Evolutionary conservation across 1,140 invertebrate genomes (phyloP).

Genomic region (Monomorium pharaonis): DNA sequence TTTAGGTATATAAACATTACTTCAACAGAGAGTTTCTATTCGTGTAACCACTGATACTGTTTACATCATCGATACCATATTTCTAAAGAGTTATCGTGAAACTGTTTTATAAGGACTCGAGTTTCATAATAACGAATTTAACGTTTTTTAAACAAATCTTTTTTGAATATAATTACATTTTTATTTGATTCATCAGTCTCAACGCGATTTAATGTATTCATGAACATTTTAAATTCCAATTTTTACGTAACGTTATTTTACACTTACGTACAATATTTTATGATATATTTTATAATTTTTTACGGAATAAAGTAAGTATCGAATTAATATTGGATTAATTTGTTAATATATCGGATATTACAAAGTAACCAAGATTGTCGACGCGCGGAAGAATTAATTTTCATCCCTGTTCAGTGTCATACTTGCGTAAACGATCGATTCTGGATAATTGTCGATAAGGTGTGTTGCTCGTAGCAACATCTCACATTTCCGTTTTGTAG

Average conservation of each 20-base stretch:
- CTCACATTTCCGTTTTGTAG: neutral
- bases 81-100: neutral
- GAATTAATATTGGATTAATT: slow-evolving; percentile 3
- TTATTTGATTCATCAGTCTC: neutral
- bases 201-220: neutral
- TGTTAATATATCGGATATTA: slow-evolving; percentile 19
- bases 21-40: neutral
- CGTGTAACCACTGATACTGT: neutral
- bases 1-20: neutral
- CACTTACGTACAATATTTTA: too few relatives aligned
- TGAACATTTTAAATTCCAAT: neutral
- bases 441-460: neutral
- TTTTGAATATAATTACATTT: neutral
- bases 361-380: neutral
- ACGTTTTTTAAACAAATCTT: slow-evolving; percentile 30
- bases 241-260: neutral
- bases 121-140: neutral
- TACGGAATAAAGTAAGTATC: neutral
- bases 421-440: neutral
- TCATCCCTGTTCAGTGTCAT: neutral
- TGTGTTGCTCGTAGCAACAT: neutral
- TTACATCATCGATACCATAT: neutral
- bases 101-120: neutral
- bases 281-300: too few relatives aligned
- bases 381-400: neutral